A percentile compares a stretch with the other conserved stretches of the same genome.
phyloP scores from a whole-genome alignment of 2,113 vertebrate species.

The Terrapene triunguis region DNA sequence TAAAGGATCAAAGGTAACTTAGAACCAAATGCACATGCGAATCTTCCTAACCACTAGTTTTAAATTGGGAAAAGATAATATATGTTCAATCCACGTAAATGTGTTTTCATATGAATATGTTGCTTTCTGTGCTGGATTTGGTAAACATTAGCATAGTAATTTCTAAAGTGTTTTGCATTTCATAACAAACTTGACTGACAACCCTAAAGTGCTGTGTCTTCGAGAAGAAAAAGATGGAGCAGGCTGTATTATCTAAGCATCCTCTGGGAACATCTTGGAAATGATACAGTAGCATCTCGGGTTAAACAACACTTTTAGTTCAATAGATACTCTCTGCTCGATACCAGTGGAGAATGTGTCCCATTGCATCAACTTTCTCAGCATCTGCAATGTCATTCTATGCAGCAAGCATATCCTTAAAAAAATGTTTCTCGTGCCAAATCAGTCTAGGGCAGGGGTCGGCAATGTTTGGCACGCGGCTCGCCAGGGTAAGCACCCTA shows the following conservation, averaged over 20 bases:
- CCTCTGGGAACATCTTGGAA: constrained; percentile 38
- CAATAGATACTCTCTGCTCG: not conserved
- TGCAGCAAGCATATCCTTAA: not conserved
- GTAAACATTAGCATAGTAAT: not conserved
- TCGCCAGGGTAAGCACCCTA: too few relatives aligned
- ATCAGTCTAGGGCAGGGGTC: too few relatives aligned
- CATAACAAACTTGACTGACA: not conserved
- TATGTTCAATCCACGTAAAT: not conserved
- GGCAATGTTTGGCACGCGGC: too few relatives aligned
- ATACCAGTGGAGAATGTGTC: not conserved
- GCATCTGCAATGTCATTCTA: not conserved
- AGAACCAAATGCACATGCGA: not conserved
- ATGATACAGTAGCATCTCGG: not conserved
- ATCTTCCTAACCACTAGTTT: not conserved
- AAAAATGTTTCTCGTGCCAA: too few relatives aligned
- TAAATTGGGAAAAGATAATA: not conserved
- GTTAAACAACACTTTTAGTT: constrained; percentile 33
- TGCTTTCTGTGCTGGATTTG: not conserved
- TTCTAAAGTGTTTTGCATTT: not conserved
- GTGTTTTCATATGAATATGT: not conserved
- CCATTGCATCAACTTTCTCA: not conserved
- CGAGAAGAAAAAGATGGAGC: not conserved
- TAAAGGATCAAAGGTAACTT: not conserved
- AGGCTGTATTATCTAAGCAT: not conserved
- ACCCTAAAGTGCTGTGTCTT: not conserved